Conservation (phyloP, 2,113 vertebrate species). For the Sorex araneus region DNA sequence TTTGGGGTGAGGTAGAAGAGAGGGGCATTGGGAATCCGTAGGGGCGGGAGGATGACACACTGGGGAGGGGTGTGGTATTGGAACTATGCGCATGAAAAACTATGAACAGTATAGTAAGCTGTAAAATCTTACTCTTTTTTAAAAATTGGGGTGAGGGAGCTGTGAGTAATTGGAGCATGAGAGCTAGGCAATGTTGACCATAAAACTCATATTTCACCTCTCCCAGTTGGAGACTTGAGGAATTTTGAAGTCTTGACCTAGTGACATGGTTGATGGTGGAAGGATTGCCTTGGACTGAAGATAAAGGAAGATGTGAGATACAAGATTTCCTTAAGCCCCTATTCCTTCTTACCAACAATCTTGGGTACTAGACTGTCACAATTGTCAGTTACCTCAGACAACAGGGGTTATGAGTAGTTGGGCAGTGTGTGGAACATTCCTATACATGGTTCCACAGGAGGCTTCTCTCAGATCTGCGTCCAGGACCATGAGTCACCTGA, state of each 20-base stretch:
- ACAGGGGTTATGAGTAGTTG: too few relatives aligned
- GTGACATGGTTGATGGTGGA: background rate
- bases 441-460: background rate
- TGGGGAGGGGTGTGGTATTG: too few relatives aligned
- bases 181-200: background rate
- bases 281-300: background rate
- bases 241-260: slow-evolving; percentile 17
- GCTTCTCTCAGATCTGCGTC: background rate
- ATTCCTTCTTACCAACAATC: background rate
- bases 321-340: background rate
- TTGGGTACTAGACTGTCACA: background rate
- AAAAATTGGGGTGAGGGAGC: too few relatives aligned
- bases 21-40: too few relatives aligned
- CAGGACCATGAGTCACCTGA: background rate
- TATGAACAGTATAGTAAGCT: too few relatives aligned
- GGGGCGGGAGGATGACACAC: too few relatives aligned
- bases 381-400: background rate
- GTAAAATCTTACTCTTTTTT: too few relatives aligned
- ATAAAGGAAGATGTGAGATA: background rate
- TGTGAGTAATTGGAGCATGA: background rate
- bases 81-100: too few relatives aligned
- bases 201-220: background rate
- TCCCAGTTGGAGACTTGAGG: background rate
- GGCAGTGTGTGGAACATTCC: background rate
- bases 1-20: too few relatives aligned